phyloP scores from a whole-genome alignment of 2,797 vertebrate genomes.

The Hylomyscus alleni region DNA sequence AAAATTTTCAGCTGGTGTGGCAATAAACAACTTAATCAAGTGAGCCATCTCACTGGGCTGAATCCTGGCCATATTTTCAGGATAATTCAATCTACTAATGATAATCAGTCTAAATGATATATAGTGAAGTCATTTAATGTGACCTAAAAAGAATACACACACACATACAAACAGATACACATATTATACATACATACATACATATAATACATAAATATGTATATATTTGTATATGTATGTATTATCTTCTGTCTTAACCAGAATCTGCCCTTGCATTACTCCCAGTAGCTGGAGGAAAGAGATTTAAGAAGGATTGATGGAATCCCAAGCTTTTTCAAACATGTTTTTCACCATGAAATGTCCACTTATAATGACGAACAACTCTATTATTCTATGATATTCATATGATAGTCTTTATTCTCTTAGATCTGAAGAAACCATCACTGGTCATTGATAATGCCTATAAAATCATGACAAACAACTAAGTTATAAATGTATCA shows the following conservation, averaged over 20 bases:
- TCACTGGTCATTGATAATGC: background rate
- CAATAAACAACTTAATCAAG: background rate
- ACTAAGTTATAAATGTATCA: background rate
- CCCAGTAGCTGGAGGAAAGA: background rate
- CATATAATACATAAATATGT: background rate
- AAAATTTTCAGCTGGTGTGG: background rate
- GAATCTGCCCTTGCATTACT: background rate
- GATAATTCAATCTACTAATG: background rate
- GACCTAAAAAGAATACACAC: background rate
- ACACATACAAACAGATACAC: too few species aligned
- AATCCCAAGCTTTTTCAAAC: background rate
- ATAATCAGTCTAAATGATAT: background rate
- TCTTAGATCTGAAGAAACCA: background rate
- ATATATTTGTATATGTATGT: too few species aligned
- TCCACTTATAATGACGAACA: too few species aligned
- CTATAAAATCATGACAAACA: background rate
- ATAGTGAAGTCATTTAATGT: background rate
- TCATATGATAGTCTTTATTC: background rate
- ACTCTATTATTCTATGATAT: background rate
- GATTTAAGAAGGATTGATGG: background rate
- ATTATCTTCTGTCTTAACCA: background rate
- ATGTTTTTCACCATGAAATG: background rate
- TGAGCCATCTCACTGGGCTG: background rate
- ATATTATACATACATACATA: too few species aligned
- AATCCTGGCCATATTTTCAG: background rate